Conservation (phyloP, 2,797 vertebrate genomes). For the Sparus aurata region DNA sequence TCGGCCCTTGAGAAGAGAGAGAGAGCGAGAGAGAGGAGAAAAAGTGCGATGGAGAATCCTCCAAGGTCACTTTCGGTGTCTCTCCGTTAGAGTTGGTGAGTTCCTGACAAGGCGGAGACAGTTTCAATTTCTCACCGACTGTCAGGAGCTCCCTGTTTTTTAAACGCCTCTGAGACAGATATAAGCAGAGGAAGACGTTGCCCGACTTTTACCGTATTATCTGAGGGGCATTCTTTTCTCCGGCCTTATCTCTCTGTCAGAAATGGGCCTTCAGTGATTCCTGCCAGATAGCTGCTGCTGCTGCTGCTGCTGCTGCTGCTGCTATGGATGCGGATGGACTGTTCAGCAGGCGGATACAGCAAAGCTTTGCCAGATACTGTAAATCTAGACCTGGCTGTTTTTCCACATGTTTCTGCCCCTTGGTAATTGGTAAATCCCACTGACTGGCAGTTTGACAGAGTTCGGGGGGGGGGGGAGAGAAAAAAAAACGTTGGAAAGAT, state of each 20-base stretch:
- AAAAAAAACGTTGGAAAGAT: constrained; percentile 14
- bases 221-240: constrained; percentile 72
- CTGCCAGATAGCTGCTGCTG: constrained; percentile 71
- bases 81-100: constrained; percentile 75
- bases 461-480: neutral
- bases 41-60: constrained; percentile 57
- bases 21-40: constrained; percentile 12
- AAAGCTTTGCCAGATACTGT: constrained; percentile 68
- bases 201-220: constrained; percentile 73
- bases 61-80: constrained; percentile 78
- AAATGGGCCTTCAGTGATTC: constrained; percentile 79
- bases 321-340: constrained; percentile 44
- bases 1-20: constrained; percentile 21
- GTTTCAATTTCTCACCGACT: constrained; percentile 81
- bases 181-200: constrained; percentile 78
- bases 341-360: constrained; percentile 68
- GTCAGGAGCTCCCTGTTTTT: constrained; percentile 75
- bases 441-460: constrained; percentile 74
- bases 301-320: constrained; percentile 13
- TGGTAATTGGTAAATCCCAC: constrained; percentile 69
- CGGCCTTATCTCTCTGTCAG: constrained; percentile 78
- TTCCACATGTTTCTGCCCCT: constrained; percentile 51
- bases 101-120: constrained; percentile 79
- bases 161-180: constrained; percentile 74
- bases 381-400: constrained; percentile 61